Evolutionary conservation across 2,113 vertebrate species (phyloP).

Genomic region (Petromus typicus): DNA sequence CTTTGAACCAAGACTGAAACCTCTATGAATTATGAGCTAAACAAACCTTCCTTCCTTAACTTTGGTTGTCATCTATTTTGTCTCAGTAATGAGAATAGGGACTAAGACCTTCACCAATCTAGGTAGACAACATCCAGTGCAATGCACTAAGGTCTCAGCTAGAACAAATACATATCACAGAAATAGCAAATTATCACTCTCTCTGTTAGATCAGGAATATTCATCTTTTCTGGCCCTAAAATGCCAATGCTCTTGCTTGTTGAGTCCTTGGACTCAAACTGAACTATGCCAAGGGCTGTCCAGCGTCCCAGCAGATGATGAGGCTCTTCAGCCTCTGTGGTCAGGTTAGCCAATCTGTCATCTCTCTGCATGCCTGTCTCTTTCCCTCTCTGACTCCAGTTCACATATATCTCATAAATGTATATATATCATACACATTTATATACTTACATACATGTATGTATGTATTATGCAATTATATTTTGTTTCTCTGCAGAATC

Average conservation of each 20-base stretch:
- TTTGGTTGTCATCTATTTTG: too few relatives aligned
- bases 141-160: neutral
- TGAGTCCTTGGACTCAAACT: neutral
- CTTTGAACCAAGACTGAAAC: too few relatives aligned
- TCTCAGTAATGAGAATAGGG: too few relatives aligned
- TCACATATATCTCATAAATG: neutral
- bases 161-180: neutral
- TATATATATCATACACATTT: neutral
- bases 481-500: neutral
- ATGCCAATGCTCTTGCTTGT: neutral
- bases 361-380: neutral
- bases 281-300: neutral
- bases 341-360: too few relatives aligned
- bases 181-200: neutral
- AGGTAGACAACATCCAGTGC: neutral
- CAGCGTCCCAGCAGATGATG: neutral
- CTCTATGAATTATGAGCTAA: too few relatives aligned
- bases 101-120: neutral
- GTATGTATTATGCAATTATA: neutral
- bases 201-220: neutral
- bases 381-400: neutral
- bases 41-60: too few relatives aligned
- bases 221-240: neutral
- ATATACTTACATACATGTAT: neutral
- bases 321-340: neutral